phyloP scores from a whole-genome alignment of 2,113 vertebrate genomes.

The Nerophis ophidion region DNA sequence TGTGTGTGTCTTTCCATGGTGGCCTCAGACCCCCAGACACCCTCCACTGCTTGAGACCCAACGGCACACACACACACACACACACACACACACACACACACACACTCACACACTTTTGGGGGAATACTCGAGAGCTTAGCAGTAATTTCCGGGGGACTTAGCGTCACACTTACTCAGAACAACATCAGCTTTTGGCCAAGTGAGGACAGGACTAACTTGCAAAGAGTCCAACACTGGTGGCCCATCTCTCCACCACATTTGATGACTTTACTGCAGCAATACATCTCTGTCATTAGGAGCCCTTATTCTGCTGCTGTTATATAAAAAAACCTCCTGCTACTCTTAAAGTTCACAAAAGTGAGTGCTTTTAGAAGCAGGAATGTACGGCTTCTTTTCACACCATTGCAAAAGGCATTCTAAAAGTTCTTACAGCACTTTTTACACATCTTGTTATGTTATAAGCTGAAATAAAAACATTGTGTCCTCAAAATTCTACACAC shows the following conservation, averaged over 20 bases:
- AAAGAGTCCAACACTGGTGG: constrained; percentile 12
- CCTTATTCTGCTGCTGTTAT: constrained; percentile 12
- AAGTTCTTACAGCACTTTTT: constrained; percentile 2
- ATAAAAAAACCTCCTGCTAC: constrained; percentile 12
- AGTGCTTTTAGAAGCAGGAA: background rate
- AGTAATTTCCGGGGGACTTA: constrained; percentile 2
- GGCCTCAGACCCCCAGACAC: constrained; percentile 44
- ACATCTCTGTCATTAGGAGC: constrained; percentile 17
- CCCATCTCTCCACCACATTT: constrained; percentile 26
- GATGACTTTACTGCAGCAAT: constrained; percentile 20
- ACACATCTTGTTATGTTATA: too few relatives aligned
- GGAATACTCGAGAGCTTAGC: background rate
- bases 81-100: background rate
- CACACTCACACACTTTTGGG: constrained; percentile 7
- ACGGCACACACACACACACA: constrained; percentile 10
- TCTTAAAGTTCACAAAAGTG: background rate
- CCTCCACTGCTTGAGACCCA: constrained; percentile 37
- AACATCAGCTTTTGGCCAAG: constrained; percentile 1
- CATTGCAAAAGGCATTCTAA: too few relatives aligned
- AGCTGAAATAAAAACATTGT: too few relatives aligned
- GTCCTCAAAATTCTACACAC: too few relatives aligned
- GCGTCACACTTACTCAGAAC: background rate
- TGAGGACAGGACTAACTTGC: background rate
- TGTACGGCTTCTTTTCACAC: background rate
- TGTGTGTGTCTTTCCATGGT: constrained; percentile 53